Conservation (phyloP, 2,113 vertebrate genomes). For the Pitta sordida region DNA sequence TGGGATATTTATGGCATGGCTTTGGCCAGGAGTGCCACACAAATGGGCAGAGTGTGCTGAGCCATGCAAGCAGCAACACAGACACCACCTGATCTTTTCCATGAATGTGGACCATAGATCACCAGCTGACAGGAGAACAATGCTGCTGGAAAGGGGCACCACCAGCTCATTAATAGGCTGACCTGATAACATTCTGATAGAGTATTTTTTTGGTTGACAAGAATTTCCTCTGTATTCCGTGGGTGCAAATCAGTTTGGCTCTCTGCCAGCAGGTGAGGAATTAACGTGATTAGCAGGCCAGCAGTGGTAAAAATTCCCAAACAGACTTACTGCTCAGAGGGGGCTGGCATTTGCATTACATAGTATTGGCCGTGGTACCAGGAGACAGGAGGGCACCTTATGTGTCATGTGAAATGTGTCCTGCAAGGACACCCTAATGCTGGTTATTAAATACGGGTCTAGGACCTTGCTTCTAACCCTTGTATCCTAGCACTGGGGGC, state of each 20-base stretch:
- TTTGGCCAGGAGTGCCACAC: background rate
- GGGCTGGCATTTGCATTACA: background rate
- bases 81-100: background rate
- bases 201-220: background rate
- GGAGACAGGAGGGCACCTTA: background rate
- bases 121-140: background rate
- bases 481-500: background rate
- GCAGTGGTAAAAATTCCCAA: background rate
- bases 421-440: background rate
- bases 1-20: background rate
- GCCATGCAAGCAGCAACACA: fast-evolving
- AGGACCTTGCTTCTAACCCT: background rate
- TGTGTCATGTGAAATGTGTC: background rate
- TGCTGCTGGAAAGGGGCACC: background rate
- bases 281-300: background rate
- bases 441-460: background rate
- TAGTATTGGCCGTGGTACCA: background rate
- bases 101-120: background rate
- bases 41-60: fast-evolving
- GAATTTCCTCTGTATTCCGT: background rate
- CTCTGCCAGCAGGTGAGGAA: background rate
- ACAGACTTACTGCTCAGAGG: background rate
- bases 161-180: background rate
- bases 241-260: background rate
- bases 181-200: background rate